phyloP scores from a whole-genome alignment of 53 echinoderm and acorn worm species.

The Actinopyga echinites region DNA sequence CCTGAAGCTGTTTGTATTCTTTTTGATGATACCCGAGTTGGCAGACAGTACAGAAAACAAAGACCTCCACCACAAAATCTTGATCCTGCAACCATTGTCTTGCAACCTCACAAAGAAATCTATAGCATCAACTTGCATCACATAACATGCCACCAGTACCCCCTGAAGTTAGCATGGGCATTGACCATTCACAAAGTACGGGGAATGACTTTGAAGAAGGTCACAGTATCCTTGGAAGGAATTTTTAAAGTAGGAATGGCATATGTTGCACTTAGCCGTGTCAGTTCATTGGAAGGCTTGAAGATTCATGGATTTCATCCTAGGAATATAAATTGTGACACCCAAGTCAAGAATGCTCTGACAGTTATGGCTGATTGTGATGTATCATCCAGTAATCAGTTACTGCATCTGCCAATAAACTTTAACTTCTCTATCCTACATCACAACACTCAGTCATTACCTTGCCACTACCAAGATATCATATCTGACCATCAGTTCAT shows the following conservation, averaged over 20 bases:
- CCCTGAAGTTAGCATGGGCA: too few relatives aligned
- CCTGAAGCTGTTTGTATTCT: constrained; percentile 20
- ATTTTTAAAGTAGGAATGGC: too few relatives aligned
- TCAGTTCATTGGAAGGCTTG: too few relatives aligned
- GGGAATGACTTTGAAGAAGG: too few relatives aligned
- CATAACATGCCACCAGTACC: constrained; percentile 20
- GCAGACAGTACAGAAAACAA: not conserved
- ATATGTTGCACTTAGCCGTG: too few relatives aligned
- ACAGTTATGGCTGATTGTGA: too few relatives aligned
- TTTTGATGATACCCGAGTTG: constrained; percentile 30
- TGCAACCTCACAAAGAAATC: constrained; percentile 5
- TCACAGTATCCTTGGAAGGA: too few relatives aligned
- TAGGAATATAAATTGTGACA: not conserved
- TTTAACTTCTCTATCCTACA: constrained; percentile 13
- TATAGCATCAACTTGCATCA: not conserved
- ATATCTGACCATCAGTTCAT: constrained; percentile 8
- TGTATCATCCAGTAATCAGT: too few relatives aligned
- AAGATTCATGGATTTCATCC: too few relatives aligned
- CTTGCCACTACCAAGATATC: constrained; percentile 7
- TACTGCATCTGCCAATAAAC: too few relatives aligned
- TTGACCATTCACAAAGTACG: too few relatives aligned
- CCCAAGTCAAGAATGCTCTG: too few relatives aligned
- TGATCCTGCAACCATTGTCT: not conserved
- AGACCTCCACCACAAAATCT: constrained; percentile 18
- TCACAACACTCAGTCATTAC: constrained; percentile 16